Base-by-base conservation (phyloP, 1,140 invertebrate genomes). In the Drosophila tani region DNA sequence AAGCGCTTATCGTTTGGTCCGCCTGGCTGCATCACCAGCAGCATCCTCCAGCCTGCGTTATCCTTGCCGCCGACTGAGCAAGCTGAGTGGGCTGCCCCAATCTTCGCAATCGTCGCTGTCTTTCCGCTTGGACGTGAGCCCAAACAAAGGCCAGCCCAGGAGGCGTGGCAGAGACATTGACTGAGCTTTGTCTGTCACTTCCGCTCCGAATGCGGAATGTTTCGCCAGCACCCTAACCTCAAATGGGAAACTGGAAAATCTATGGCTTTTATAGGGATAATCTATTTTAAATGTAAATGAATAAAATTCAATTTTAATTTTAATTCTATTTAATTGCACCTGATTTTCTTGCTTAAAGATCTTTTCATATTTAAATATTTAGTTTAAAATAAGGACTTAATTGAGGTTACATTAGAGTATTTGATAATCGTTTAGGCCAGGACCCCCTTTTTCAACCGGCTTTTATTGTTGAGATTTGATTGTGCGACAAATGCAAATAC, bases 401-500 rank as follows among this genome's bases (percentile, higher is more conserved):
- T 38, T 19, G n/a, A 8, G 24, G 2, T 7, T 4, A 35, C 12
- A 7, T 15, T 14, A 69, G 67, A 70, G 67, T 70, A 70, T 46
- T 27, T 29, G 12, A 4, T 11, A 1, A 27, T 27, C 64, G 49
- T 3, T 6, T 67, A 29, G 21, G 3, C 5, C 6, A 19, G 12
- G 1, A 43, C 29, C 14, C 19, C 5, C 32, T 19, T 45, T 55
- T 29, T 29, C 32, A 46, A 68, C n/a, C 32, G 29, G 21, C 64
- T 32, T 73, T 73, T 60, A 71, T 59, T 73, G 67, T 73, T 38
- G 69, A 73, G 67, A 73, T 73, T 73, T 59, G 69, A 73, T 73
- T 73, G 69, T 73, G 69, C 69, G 69, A 73, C 69, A 73, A 73
- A 73, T 73, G 69, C 67, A 73, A 73, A 73, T 73, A 73, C 67